Conservation (phyloP, 2,888 invertebrate genomes). For the Pherbina coryleti region DNA sequence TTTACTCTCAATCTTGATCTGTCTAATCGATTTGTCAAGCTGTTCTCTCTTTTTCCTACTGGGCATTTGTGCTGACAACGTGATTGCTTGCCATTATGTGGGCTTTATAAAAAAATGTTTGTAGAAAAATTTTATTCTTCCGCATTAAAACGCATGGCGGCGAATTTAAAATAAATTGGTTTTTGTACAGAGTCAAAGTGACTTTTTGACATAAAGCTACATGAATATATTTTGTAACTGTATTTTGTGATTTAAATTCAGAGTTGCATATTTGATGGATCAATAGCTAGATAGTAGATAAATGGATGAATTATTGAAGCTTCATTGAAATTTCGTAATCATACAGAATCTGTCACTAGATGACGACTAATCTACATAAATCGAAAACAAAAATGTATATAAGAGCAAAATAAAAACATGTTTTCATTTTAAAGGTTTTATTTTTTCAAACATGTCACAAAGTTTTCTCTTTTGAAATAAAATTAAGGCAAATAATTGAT, state of each 20-base stretch:
- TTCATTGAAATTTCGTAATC: too few relatives aligned
- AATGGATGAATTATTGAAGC: too few relatives aligned
- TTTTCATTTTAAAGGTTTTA: too few relatives aligned
- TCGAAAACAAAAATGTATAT: background rate
- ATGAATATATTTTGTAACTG: too few relatives aligned
- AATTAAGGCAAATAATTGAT: background rate
- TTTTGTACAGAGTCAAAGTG: constrained; percentile 37
- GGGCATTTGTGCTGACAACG: background rate
- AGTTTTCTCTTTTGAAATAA: background rate
- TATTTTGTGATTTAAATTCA: too few relatives aligned
- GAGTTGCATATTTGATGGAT: too few relatives aligned
- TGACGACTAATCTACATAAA: background rate
- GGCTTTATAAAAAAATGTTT: background rate
- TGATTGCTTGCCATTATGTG: background rate
- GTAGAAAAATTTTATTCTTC: background rate
- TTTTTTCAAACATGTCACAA: background rate
- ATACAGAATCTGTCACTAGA: too few relatives aligned
- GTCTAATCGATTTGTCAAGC: too few relatives aligned
- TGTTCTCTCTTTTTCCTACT: too few relatives aligned
- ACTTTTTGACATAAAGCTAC: background rate
- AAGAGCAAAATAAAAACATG: background rate
- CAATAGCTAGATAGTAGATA: too few relatives aligned
- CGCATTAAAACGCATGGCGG: constrained; percentile 60
- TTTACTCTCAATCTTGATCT: too few relatives aligned
- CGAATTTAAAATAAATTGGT: constrained; percentile 62